Percentiles rank a stretch among this genome's conserved stretches.
Conservation (phyloP, 2,888 invertebrate genomes). For the Pharmacophagus antenor region DNA sequence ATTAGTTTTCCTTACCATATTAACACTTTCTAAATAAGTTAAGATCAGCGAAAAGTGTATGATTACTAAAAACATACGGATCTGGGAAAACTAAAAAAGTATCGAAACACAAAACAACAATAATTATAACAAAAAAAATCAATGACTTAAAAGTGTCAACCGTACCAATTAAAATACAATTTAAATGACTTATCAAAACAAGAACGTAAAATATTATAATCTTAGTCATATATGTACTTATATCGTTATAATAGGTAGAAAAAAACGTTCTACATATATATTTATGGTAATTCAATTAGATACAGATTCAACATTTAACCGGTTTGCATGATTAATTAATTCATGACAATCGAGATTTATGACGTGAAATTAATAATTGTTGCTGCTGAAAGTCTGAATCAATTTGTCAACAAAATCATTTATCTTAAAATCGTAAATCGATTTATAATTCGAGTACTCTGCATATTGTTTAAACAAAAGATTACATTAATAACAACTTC, state of each 20-base stretch:
- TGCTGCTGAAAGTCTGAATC: conserved; percentile 23
- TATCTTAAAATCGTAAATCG: conserved; percentile 10
- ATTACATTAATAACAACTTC: too few species aligned
- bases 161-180: neutral
- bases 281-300: conserved; percentile 28
- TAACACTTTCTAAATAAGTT: too few species aligned
- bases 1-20: too few species aligned
- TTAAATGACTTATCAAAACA: neutral
- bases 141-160: neutral
- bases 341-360: conserved; percentile 29
- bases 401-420: conserved; percentile 25
- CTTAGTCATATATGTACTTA: neutral
- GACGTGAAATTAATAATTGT: conserved; percentile 29
- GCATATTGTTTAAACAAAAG: neutral
- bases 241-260: neutral
- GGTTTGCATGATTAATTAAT: conserved; percentile 30
- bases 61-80: too few species aligned
- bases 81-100: too few species aligned
- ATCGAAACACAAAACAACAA: too few species aligned
- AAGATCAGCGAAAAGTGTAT: too few species aligned
- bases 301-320: conserved; percentile 21
- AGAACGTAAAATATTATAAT: neutral
- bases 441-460: conserved; percentile 10
- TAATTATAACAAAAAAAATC: too few species aligned
- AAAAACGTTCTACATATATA: conserved; percentile 6